phyloP scores from a whole-genome alignment of 1,140 invertebrate species.

The Drosophila asahinai region DNA sequence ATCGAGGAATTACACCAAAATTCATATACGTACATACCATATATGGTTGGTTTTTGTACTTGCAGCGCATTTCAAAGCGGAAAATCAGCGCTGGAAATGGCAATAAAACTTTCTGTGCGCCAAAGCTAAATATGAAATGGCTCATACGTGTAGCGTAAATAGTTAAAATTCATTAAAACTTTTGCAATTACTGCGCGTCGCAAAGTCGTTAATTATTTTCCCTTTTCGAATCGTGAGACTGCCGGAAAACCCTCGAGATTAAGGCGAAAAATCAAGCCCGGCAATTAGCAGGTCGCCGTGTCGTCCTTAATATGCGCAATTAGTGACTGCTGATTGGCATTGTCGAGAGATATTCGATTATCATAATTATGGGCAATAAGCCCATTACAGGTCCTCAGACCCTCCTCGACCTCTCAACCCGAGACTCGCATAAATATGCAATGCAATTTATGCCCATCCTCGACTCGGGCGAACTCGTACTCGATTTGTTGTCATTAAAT shows the following conservation, averaged over 20 bases:
- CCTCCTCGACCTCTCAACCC: not conserved
- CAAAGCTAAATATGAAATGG: conserved; percentile 64
- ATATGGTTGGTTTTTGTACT: conserved; percentile 10
- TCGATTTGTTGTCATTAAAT: conserved; percentile 75
- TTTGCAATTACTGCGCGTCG: conserved; percentile 59
- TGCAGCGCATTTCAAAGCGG: conserved; percentile 37
- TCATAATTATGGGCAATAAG: conserved; percentile 68
- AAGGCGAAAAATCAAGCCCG: conserved; percentile 35
- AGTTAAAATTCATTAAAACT: conserved; percentile 77
- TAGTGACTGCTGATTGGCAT: conserved; percentile 64
- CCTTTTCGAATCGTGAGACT: conserved; percentile 14
- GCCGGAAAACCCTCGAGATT: conserved; percentile 15
- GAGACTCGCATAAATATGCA: conserved; percentile 61
- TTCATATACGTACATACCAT: conserved; percentile 14
- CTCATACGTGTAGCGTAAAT: conserved; percentile 59
- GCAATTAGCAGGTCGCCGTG: conserved; percentile 38
- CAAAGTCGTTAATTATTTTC: conserved; percentile 67
- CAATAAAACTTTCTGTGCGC: conserved; percentile 62
- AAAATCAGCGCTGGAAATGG: conserved; percentile 65
- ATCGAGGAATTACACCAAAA: conserved; percentile 12
- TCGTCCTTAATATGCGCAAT: conserved; percentile 64
- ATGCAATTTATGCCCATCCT: conserved; percentile 45
- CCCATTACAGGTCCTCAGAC: conserved; percentile 33
- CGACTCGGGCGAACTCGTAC: conserved; percentile 27
- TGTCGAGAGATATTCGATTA: conserved; percentile 68